Percentiles rank a stretch among this genome's conserved stretches.
phyloP scores from a whole-genome alignment of 1,140 invertebrate species.

The Asbolus verrucosus region DNA sequence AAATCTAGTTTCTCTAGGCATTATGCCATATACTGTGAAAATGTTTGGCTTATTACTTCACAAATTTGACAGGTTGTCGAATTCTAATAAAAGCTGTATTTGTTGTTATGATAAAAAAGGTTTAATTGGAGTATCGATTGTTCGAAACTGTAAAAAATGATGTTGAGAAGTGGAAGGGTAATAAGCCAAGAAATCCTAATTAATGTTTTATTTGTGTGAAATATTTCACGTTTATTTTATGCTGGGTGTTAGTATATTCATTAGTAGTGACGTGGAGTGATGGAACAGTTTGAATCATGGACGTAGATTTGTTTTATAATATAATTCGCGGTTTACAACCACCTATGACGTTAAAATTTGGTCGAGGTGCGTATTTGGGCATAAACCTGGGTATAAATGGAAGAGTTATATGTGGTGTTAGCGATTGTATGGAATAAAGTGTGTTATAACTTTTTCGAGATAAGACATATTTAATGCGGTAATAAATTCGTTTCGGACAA shows the following conservation, averaged over 20 bases:
- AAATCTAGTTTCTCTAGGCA: too few species aligned
- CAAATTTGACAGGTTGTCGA: too few species aligned
- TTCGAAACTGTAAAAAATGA: too few species aligned
- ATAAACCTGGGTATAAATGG: slow-evolving; percentile 14
- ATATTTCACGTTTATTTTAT: not conserved
- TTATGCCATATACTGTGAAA: too few species aligned
- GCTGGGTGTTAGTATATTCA: not conserved
- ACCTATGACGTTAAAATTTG: slow-evolving; percentile 15
- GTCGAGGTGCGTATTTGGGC: not conserved
- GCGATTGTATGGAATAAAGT: too few species aligned
- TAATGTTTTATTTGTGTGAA: slow-evolving; percentile 21
- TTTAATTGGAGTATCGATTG: not conserved
- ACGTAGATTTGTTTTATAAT: slow-evolving; percentile 36
- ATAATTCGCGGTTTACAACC: slow-evolving; percentile 28
- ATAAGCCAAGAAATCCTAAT: slow-evolving; percentile 3
- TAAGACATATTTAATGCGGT: not conserved
- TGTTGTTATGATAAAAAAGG: too few species aligned
- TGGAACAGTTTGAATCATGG: slow-evolving; percentile 12
- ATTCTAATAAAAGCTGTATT: too few species aligned
- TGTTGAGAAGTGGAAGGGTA: too few species aligned
- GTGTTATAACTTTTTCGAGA: slow-evolving; percentile 23
- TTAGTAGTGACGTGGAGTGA: slow-evolving; percentile 11
- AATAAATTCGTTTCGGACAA: not conserved
- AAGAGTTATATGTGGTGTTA: not conserved
- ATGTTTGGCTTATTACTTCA: too few species aligned